These are phyloP conservation scores for Cettia cetti DNA, from an alignment of 2,113 vertebrate genomes.

Conservation along the genomic window DNA sequence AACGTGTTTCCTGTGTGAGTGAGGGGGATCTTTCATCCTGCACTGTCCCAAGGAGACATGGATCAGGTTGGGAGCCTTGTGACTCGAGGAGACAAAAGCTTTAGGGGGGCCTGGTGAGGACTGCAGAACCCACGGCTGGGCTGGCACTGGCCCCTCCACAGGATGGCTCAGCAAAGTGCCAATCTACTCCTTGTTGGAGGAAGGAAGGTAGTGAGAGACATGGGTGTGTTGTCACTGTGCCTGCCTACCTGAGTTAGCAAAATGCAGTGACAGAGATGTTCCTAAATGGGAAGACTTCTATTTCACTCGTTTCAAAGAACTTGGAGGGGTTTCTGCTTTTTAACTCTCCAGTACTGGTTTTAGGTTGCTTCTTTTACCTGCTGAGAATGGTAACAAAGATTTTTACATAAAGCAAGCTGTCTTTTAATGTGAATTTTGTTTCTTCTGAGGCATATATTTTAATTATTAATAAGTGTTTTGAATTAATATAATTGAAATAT, in stretches of 20 bases:
- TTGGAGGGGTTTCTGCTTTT: background rate
- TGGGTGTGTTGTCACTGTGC: background rate
- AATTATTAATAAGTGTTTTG: background rate
- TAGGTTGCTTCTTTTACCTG: background rate
- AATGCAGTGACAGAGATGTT: background rate
- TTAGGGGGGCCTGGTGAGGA: background rate
- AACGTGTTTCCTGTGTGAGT: rapidly evolving
- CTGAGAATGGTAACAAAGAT: background rate
- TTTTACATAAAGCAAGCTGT: background rate
- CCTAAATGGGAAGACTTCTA: background rate
- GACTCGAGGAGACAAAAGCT: background rate
- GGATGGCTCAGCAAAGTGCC: background rate
- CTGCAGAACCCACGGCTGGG: background rate
- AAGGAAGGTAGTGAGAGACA: background rate
- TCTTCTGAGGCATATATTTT: background rate
- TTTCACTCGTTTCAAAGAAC: background rate
- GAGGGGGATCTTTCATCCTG: background rate
- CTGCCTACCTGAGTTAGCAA: background rate
- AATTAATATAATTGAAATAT: slow-evolving; percentile 1
- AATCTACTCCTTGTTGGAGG: background rate
- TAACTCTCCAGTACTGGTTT: background rate
- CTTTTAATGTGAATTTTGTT: background rate
- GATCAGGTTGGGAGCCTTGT: background rate
- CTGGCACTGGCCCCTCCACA: background rate
- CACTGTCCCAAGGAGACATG: background rate